These are phyloP conservation scores for Anisognathus igniventris DNA, from an alignment of 2,797 vertebrate genomes.

Conservation along the genomic window DNA sequence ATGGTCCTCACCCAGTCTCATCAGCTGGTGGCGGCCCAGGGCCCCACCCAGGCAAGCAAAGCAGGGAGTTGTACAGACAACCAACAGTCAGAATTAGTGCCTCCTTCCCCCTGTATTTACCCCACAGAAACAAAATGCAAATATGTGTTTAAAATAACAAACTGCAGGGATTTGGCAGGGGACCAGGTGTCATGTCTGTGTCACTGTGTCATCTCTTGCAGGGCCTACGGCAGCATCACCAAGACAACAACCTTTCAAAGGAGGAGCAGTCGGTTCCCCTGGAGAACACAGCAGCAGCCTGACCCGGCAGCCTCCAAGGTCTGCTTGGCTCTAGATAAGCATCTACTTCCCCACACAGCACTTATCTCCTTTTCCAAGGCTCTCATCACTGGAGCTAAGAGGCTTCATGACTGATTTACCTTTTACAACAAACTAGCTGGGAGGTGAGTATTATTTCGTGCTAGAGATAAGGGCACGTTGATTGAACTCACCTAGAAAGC, in stretches of 20 bases:
- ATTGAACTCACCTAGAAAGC: neutral
- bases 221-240: neutral
- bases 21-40: fast-evolving
- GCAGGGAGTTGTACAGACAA: neutral
- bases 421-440: neutral
- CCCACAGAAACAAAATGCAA: neutral
- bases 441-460: neutral
- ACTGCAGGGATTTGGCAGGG: neutral
- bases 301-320: neutral
- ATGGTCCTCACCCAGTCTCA: neutral
- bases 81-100: neutral
- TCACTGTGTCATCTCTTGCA: neutral
- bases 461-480: neutral
- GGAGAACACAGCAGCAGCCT: neutral
- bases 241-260: neutral
- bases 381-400: neutral
- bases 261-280: neutral
- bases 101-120: neutral
- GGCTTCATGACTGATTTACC: neutral
- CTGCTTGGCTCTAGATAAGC: neutral
- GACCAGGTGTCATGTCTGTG: neutral
- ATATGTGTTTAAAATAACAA: neutral
- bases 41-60: neutral
- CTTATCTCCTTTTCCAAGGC: neutral
- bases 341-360: neutral